Percentiles rank a stretch among this genome's conserved stretches.
These are phyloP conservation scores for Opisthograptis luteolata DNA, from an alignment of 2,888 invertebrate genomes.

Conservation along the genomic window DNA sequence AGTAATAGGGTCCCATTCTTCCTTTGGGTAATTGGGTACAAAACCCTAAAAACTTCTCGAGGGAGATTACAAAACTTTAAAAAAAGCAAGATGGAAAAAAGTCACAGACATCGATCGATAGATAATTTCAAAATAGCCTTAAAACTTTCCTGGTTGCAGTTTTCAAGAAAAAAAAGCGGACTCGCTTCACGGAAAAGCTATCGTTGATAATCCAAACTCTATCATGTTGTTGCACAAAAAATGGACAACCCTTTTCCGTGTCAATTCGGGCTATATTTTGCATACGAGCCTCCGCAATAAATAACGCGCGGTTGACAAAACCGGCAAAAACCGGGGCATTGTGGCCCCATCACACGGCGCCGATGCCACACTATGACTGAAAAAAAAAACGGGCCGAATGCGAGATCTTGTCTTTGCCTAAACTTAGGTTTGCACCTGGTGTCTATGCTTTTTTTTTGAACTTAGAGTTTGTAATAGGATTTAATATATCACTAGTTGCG, in stretches of 20 bases:
- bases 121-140: no score
- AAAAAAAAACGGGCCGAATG: slow-evolving; percentile 18
- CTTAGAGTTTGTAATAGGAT: no score
- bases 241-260: slow-evolving; percentile 56
- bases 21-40: no score
- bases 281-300: slow-evolving; percentile 66
- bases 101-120: no score
- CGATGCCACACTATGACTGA: slow-evolving; percentile 32
- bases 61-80: no score
- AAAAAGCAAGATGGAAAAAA: no score
- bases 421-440: slow-evolving; percentile 12
- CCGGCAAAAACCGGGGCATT: slow-evolving; percentile 56
- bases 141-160: no score
- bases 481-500: not conserved
- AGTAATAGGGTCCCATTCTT: no score
- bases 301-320: slow-evolving; percentile 62
- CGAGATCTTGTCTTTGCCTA: slow-evolving; percentile 8
- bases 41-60: no score
- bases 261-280: slow-evolving; percentile 67
- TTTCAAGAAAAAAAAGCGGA: no score
- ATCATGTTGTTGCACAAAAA: slow-evolving; percentile 4
- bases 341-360: slow-evolving; percentile 50
- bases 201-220: not conserved
- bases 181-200: not conserved
- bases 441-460: not conserved